Evolutionary conservation across 2,113 vertebrate genomes (phyloP), one percentile per base, ranked within the genome.

Genomic region (Leptobrachium leishanense): DNA sequence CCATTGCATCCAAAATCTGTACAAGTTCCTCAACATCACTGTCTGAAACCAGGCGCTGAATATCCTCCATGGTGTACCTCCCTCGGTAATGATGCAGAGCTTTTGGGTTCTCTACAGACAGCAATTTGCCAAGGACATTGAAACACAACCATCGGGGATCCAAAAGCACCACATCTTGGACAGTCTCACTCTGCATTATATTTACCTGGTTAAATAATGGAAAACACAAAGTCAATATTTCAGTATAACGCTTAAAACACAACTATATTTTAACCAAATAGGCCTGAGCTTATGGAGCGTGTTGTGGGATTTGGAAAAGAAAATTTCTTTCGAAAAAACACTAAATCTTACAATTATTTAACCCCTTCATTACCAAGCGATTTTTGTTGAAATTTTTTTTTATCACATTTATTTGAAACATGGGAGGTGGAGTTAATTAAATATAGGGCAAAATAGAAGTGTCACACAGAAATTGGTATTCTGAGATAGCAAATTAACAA

Each of bases 101-200:
- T 85, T 97, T 96, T 0, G 97, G 96, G 5, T 93, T 96, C 88
- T 99, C 98, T 63, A 95, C 90, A 0, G 96, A 99, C 0, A 99
- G 92, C 82, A 99, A 92, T 84, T 91, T 95, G 77, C 94, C 95
- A 41, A 99, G 92, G 66, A 98, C 88, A 5, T 83, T 92, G 88
- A 92, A 93, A 87, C 97, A 98, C 53, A 99, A 93, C 98, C 98
- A 99, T 70, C 97, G 95, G 6, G 98, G 98, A 86, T 99, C 98
- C 87, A 99, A 87, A 66, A 99, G 92, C n/a, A 99, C 94, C 12
- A 99, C 96, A 0, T 99, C 97, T 90, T 99, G 98, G 39, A 99
- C 95, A 0, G 97, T 99, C 89, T 99, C 98, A 78, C 97, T 99
- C 90, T 98, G 98, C 93, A 99, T 96, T 86, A 99, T 95, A 89